Evolutionary conservation across 2,888 invertebrate genomes (phyloP).

Genomic region (Strigamia maritima): DNA sequence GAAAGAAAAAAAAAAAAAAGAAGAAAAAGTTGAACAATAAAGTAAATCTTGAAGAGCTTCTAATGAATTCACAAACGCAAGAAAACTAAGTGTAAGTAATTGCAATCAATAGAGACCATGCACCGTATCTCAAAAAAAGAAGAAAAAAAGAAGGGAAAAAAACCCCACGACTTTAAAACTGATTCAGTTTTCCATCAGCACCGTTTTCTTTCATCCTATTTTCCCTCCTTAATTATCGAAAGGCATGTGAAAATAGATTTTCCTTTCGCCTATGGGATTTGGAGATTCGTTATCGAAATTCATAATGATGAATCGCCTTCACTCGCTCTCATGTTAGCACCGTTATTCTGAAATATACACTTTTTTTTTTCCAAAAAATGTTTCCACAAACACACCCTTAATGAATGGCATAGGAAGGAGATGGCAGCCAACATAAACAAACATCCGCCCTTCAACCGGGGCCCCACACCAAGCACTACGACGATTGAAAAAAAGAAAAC

Average conservation of each 20-base stretch:
- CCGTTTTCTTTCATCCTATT: slow-evolving; percentile 4
- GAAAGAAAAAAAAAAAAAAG: not conserved
- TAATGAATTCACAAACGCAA: slow-evolving; percentile 24
- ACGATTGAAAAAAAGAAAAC: not conserved
- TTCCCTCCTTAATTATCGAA: slow-evolving; percentile 26
- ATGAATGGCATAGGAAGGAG: slow-evolving; percentile 27
- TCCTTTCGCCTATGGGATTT: slow-evolving; percentile 28
- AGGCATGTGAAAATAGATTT: slow-evolving; percentile 32
- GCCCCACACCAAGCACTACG: not conserved
- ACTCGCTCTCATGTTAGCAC: slow-evolving; percentile 8
- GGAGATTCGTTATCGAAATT: slow-evolving; percentile 32
- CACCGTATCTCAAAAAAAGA: not conserved
- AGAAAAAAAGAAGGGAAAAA: not conserved
- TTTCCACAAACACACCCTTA: slow-evolving; percentile 30
- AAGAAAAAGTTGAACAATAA: not conserved
- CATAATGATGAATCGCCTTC: slow-evolving; percentile 34
- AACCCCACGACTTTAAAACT: slow-evolving; percentile 1
- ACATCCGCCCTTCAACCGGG: not conserved
- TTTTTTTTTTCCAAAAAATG: not conserved
- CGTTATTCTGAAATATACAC: not conserved
- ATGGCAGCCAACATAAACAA: slow-evolving; percentile 30
- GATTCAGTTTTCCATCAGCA: slow-evolving; percentile 26
- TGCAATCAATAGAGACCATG: slow-evolving; percentile 30
- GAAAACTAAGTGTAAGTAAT: slow-evolving; percentile 32
- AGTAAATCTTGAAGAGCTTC: slow-evolving; percentile 25